These are phyloP conservation scores for Rhabdomys pumilio DNA, from an alignment of 2,797 vertebrate genomes.

Conservation along the genomic window DNA sequence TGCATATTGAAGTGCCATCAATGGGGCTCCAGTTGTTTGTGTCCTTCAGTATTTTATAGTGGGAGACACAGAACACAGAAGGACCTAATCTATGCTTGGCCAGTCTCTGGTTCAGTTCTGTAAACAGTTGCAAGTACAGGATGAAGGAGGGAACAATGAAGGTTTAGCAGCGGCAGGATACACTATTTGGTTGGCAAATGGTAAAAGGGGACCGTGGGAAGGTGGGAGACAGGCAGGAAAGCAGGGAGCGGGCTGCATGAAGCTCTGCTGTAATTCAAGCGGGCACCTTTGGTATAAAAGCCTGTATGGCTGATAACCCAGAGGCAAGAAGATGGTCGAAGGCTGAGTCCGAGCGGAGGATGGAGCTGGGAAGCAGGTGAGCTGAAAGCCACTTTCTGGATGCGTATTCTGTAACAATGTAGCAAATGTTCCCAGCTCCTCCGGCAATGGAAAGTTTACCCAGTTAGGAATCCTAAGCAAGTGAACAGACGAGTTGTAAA, in stretches of 20 bases:
- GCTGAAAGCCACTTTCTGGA: neutral
- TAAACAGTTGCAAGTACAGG: neutral
- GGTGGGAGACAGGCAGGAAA: neutral
- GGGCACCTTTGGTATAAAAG: neutral
- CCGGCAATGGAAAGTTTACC: neutral
- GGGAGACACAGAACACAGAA: constrained; percentile 2
- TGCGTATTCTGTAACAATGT: neutral
- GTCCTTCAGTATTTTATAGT: neutral
- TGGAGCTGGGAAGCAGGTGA: neutral
- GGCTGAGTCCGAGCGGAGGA: neutral
- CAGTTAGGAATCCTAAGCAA: constrained; percentile 39
- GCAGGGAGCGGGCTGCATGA: neutral
- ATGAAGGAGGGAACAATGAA: neutral
- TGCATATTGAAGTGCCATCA: neutral
- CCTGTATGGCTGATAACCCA: neutral
- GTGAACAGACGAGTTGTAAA: neutral
- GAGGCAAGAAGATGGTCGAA: neutral
- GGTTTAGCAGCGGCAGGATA: neutral
- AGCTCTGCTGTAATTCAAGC: neutral
- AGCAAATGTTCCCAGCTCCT: neutral
- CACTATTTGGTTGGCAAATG: neutral
- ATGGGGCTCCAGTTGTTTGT: neutral
- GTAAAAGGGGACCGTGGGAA: neutral
- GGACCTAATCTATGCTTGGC: neutral
- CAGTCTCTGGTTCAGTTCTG: neutral